Conservation (phyloP, 2,797 vertebrate genomes). For the Tapirus indicus region DNA sequence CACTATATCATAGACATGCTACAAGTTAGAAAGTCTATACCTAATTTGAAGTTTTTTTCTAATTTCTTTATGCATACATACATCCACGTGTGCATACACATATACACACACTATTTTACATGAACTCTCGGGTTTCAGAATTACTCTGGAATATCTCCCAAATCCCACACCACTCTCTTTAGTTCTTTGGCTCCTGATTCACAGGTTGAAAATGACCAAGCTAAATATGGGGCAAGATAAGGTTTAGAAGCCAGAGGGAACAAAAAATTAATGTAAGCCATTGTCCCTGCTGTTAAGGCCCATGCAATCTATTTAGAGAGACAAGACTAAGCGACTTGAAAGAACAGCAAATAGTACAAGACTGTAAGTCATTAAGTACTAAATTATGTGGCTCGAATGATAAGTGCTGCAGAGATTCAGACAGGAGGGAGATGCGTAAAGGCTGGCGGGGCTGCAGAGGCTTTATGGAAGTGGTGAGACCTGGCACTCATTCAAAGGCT, state of each 20-base stretch:
- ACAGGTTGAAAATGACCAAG: slow-evolving; percentile 42
- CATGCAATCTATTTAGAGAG: slow-evolving; percentile 38
- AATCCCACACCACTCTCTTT: neutral
- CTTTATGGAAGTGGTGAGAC: neutral
- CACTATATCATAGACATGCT: neutral
- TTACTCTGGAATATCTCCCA: neutral
- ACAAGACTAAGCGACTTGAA: slow-evolving; percentile 56
- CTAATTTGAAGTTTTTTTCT: slow-evolving; percentile 17
- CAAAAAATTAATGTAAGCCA: slow-evolving; percentile 47
- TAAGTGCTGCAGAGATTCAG: slow-evolving; percentile 19
- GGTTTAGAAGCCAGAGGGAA: slow-evolving; percentile 19
- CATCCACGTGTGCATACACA: neutral
- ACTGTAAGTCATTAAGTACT: slow-evolving; percentile 3
- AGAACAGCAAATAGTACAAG: slow-evolving; percentile 6
- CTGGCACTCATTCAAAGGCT: neutral
- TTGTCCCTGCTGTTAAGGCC: neutral
- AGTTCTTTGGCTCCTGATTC: slow-evolving; percentile 3
- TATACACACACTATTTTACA: neutral
- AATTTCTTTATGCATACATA: neutral
- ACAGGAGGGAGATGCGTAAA: neutral
- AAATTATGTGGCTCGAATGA: slow-evolving; percentile 20
- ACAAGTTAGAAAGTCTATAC: neutral
- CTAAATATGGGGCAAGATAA: neutral
- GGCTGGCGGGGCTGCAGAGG: neutral
- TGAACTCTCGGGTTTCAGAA: neutral